phyloP scores from a whole-genome alignment of 1,140 invertebrate species.

The Heliconius hermathena region DNA sequence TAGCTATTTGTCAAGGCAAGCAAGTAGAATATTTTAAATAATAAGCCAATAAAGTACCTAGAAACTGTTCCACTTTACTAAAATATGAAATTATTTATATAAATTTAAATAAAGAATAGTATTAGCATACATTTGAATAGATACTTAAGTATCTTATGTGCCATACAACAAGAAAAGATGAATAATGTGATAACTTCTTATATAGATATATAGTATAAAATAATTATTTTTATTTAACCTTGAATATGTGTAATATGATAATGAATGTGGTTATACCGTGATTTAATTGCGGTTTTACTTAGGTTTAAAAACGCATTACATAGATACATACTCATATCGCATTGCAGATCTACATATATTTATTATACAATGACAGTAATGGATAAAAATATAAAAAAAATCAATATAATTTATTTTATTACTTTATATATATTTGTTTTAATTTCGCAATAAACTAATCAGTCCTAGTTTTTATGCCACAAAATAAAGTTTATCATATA shows the following conservation, averaged over 20 bases:
- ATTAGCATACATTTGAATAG: not conserved
- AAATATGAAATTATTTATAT: slow-evolving; percentile 8
- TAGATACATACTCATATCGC: not conserved
- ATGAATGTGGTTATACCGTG: not conserved
- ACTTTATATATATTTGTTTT: not conserved
- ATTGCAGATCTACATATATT: not conserved
- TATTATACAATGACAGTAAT: not conserved
- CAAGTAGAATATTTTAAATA: slow-evolving; percentile 31
- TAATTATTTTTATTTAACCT: not conserved
- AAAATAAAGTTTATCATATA: slow-evolving; percentile 15
- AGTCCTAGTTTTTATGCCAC: not conserved
- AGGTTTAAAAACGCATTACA: not conserved
- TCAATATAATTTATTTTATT: not conserved
- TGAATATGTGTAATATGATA: slow-evolving; percentile 10
- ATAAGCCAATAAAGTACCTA: slow-evolving; percentile 22
- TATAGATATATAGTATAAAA: too few relatives aligned
- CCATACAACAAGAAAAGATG: too few relatives aligned
- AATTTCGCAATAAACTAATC: not conserved
- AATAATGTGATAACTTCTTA: not conserved
- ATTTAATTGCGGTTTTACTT: slow-evolving; percentile 4
- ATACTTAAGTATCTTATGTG: not conserved
- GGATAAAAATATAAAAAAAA: not conserved
- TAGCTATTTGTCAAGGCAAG: slow-evolving; percentile 27
- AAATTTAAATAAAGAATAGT: not conserved
- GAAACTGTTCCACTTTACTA: slow-evolving; percentile 2